phyloP scores from a whole-genome alignment of 2,888 invertebrate species.

The Morpho achilles region DNA sequence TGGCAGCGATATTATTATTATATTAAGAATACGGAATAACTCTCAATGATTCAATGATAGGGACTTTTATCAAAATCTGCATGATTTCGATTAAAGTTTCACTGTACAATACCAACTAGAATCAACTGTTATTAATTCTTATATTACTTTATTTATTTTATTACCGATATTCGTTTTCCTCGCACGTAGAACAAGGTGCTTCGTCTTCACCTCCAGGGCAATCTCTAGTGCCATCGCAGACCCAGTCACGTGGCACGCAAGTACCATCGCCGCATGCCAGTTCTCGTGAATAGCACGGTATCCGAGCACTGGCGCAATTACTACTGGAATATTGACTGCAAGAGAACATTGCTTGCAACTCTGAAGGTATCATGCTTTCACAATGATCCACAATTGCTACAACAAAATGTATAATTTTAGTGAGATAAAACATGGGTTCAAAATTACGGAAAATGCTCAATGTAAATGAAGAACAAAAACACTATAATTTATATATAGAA shows the following conservation, averaged over 20 bases:
- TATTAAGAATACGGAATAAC: too few species aligned
- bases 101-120: too few species aligned
- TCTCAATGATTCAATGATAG: too few species aligned
- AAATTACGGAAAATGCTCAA: too few species aligned
- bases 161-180: slow-evolving; percentile 56
- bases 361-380: slow-evolving; percentile 78
- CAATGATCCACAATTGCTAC: slow-evolving; percentile 81
- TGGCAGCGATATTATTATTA: too few species aligned
- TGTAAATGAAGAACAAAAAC: too few species aligned
- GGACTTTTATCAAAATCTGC: too few species aligned
- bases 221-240: slow-evolving; percentile 81
- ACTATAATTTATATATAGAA: too few species aligned
- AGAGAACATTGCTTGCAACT: slow-evolving; percentile 77
- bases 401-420: slow-evolving; percentile 27
- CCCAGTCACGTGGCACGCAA: slow-evolving; percentile 81
- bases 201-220: slow-evolving; percentile 83
- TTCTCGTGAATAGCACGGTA: slow-evolving; percentile 76
- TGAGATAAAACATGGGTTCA: too few species aligned
- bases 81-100: too few species aligned
- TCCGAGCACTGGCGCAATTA: slow-evolving; percentile 74
- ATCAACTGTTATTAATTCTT: neutral
- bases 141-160: neutral
- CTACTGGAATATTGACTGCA: slow-evolving; percentile 80
- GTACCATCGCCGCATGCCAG: slow-evolving; percentile 78
- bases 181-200: slow-evolving; percentile 64